These are phyloP conservation scores for Trogon surrucura DNA, from an alignment of 2,113 vertebrate species.

Conservation along the genomic window DNA sequence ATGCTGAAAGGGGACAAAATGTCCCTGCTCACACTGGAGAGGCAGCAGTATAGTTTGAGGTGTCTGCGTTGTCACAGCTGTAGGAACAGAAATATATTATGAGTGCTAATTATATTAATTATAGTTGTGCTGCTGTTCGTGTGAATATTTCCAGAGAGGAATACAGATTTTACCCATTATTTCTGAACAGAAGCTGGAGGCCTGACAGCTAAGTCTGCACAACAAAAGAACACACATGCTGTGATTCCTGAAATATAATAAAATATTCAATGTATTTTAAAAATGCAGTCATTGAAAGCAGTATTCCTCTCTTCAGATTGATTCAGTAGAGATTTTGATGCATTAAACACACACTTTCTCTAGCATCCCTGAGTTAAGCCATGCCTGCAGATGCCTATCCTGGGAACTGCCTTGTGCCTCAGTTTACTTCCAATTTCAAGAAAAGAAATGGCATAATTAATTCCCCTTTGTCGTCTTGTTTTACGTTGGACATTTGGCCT, in stretches of 20 bases:
- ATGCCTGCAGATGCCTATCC: neutral
- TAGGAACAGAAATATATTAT: slow-evolving; percentile 21
- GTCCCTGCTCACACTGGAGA: neutral
- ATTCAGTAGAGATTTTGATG: neutral
- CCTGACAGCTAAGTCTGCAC: neutral
- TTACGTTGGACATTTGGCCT: neutral
- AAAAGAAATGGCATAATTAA: neutral
- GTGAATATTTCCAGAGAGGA: neutral
- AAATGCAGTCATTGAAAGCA: neutral
- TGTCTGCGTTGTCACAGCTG: slow-evolving; percentile 28
- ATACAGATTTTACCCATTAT: slow-evolving; percentile 35
- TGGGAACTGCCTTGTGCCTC: neutral
- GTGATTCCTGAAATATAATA: neutral
- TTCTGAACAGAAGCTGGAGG: neutral
- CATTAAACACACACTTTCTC: accelerated
- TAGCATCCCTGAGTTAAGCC: neutral
- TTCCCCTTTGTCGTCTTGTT: neutral
- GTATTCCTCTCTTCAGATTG: neutral
- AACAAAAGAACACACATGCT: neutral
- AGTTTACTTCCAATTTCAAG: neutral
- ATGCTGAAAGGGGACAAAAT: neutral
- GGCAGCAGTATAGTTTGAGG: neutral
- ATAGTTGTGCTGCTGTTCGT: slow-evolving; percentile 30
- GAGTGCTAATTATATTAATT: slow-evolving; percentile 59
- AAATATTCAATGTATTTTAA: neutral